Evolutionary conservation across 2,797 vertebrate species (phyloP), one percentile per base, ranked within the genome.

Genomic region (Margarornis squamiger): DNA sequence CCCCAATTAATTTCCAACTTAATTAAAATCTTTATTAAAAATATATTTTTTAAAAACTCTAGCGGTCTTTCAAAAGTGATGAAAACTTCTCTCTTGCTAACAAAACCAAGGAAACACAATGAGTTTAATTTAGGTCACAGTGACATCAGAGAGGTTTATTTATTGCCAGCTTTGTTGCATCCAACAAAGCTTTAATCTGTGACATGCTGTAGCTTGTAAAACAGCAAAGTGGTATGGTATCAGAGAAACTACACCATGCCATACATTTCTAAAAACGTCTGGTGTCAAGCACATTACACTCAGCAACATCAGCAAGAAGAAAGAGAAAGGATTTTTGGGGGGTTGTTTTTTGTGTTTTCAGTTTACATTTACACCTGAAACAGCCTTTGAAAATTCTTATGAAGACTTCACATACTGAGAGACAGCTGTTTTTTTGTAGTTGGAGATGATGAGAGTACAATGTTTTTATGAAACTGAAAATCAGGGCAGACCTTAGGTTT

Each of bases 111-210:
- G 58, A 86, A 94, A 92, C 58, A 88, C 92, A 86, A 90, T 76
- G 93, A 96, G 96, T 96, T 97, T 95, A 96, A 96, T 97, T 96
- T 96, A 97, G 96, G 96, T 96, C 96, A 97, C 77, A 84, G 86
- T 95, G 94, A 97, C 83, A 96, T 96, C 90, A 95, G 94, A 95
- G 87, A 96, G 80, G 74, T 95, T 95, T 96, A 96, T 97, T 96
- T 97, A 95, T 93, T 96, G 96, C 91, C 90, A 96, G 90, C 95
- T 96, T 96, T 96, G 95, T 95, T 96, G 86, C 71, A 95, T 92
- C 92, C 88, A 96, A 93, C 96, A 96, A 96, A 96, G 93, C 96
- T 96, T 96, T 97, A 96, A 96, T 96, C 94, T 96, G 92, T 96
- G 96, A 96, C 95, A 96, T 72, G 94, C 90, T 89, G 88, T 86